These are phyloP conservation scores for Hydrotaea cyrtoneurina DNA, from an alignment of 2,888 invertebrate genomes.

Conservation along the genomic window DNA sequence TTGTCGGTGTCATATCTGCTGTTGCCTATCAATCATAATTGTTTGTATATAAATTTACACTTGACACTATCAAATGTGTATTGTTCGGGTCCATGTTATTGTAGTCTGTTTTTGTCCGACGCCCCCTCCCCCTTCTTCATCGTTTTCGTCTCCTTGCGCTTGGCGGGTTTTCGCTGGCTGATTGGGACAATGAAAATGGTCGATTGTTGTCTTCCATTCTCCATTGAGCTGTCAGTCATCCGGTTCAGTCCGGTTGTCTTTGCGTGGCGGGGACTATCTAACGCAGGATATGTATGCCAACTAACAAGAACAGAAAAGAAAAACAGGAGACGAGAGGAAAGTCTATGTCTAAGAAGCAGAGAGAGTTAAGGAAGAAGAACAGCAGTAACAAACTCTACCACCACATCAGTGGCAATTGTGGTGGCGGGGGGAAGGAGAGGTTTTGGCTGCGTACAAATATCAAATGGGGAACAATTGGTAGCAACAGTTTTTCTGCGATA, in stretches of 20 bases:
- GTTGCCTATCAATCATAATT: constrained; percentile 65
- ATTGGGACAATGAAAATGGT: too few species aligned
- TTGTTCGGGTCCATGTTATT: constrained; percentile 33
- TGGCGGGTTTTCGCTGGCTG: too few species aligned
- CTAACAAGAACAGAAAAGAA: neutral
- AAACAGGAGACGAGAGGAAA: constrained; percentile 23
- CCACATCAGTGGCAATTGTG: neutral
- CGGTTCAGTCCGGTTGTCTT: constrained; percentile 5
- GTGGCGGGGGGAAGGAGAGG: neutral
- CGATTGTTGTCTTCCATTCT: neutral
- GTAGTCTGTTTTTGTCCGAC: neutral
- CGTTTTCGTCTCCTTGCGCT: too few species aligned
- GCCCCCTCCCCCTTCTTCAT: too few species aligned
- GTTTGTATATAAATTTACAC: constrained; percentile 60
- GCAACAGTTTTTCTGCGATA: constrained; percentile 64
- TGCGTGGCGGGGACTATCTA: neutral
- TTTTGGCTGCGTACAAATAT: constrained; percentile 29
- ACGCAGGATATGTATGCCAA: constrained; percentile 29
- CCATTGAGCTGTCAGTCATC: constrained; percentile 33
- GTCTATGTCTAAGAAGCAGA: neutral
- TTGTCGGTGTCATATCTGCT: constrained; percentile 37
- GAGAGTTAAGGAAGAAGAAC: neutral
- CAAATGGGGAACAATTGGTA: constrained; percentile 59
- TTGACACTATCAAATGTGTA: constrained; percentile 54
- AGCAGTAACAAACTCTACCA: neutral